Base-by-base conservation (phyloP, 2,113 vertebrate species). In the Panurus biarmicus region DNA sequence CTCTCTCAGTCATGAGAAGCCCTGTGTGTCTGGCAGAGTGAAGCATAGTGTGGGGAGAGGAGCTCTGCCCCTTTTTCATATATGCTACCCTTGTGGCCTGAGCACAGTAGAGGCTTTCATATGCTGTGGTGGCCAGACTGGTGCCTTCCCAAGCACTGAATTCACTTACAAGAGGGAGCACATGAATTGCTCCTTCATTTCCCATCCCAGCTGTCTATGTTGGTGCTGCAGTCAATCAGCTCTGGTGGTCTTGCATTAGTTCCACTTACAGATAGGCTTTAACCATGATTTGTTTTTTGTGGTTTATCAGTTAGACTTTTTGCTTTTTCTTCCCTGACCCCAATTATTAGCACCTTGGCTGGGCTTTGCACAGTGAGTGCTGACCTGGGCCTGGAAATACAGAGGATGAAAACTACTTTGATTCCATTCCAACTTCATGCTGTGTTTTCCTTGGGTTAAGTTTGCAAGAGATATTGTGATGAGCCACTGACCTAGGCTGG, bases 21-120 rank as follows among this genome's bases (percentile, higher is more conserved):
- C 0, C 0, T 48, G 40, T 73, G 29, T 69, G 66, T 82, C 74
- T 89, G 77, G 81, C 73, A 87, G 86, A 33, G 72, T 62, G 44
- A 91, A 83, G 54, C 61, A 40, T 14, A 21, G 60, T 4, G 12
- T 47, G 77, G 45, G 33, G 50, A 72, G 61, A 44, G 84, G 62
- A 92, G 29, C 26, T 87, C 42, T 91, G 45, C 66, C 66, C 10
- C 53, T 62, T 31, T 86, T 78, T 58, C 56, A 1, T 87, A 54
- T 85, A 25, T 67, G 36, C 75, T 73, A 1, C 60, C 51, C 79
- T 71, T 95, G 75, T 85, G 90, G 85, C 48, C 75, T 69, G 84
- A 72, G 85, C 60, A 95, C 80, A 96, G 81, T 84, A 62, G 89
- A n/a, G 71, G 66, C 93, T 95, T 96, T 96, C 75, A 95, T 70